These are phyloP conservation scores for Emydocephalus ijimae DNA, from an alignment of 2,113 vertebrate species.

Conservation along the genomic window DNA sequence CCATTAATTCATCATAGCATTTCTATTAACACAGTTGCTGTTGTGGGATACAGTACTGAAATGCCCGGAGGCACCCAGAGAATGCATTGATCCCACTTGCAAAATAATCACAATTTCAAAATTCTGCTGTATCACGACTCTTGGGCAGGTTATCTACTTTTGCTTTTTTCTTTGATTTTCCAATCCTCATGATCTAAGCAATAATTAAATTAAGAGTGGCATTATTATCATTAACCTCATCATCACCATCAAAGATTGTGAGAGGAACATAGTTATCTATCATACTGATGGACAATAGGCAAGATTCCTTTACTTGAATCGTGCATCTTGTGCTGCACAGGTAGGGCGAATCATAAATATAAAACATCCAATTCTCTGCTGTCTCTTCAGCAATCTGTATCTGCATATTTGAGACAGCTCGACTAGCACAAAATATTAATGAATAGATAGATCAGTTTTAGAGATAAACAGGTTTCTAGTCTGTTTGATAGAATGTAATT, in stretches of 20 bases:
- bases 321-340: neutral
- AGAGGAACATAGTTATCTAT: neutral
- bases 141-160: neutral
- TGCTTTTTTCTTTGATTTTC: slow-evolving; percentile 16
- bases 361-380: neutral
- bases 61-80: slow-evolving; percentile 27
- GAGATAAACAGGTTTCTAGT: neutral
- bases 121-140: slow-evolving; percentile 36
- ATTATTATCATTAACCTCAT: neutral
- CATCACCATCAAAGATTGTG: neutral
- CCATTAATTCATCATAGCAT: slow-evolving; percentile 64
- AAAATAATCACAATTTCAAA: slow-evolving; percentile 43
- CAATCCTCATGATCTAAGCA: slow-evolving; percentile 2
- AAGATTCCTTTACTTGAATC: neutral
- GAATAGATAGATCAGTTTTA: neutral
- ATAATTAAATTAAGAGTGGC: neutral
- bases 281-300: neutral
- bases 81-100: slow-evolving; percentile 25
- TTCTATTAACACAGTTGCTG: slow-evolving; percentile 56
- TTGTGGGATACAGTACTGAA: slow-evolving; percentile 43
- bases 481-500: neutral
- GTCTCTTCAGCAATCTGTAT: neutral
- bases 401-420: neutral
- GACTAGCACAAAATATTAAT: neutral
- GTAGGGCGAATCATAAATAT: neutral